Evolutionary conservation across 2,113 vertebrate species (phyloP), one percentile per base, ranked within the genome.

Genomic region (Siphamia tubifer): DNA sequence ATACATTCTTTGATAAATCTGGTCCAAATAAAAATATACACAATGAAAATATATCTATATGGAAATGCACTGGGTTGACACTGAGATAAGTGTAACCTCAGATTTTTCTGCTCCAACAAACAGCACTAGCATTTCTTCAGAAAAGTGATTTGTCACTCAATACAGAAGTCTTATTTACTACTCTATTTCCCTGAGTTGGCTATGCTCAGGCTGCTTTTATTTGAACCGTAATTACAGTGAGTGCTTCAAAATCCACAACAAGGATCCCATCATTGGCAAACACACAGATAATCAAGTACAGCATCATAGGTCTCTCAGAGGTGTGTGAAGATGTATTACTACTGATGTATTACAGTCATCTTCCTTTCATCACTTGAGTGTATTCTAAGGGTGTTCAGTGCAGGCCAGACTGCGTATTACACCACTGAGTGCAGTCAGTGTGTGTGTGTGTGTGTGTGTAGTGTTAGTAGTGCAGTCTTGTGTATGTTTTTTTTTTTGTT

Each of bases 141-240:
- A 48, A 25, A 47, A 25, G 4, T 20, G 45, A 74, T 65, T 74
- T 48, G 42, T 49, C 45, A 53, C 49, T 31, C 36, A 78, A 77
- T 44, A 66, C 28, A 39, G 3, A 49, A 12, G 27, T 8, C 1
- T 20, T 24, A 64, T 44, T 20, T 57, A 30, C 62, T 17, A 30
- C 4, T 23, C 45, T 8, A 55, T 77, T 69, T 77, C 71, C 81
- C 83, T 76, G 68, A 68, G 69, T 77, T 52, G 35, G 42, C 70
- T 56, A n/a, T 12, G 20, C 74, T 80, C 81, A 85, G 56, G 69
- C 7, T 51, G 17, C 16, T 75, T 75, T 67, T 70, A 16, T 20
- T 55, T 39, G 38, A 62, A 61, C 48, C 28, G 23, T 44, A 31
- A 34, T 71, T 27, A 43, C 25, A 72, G 40, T 0, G 39, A 42